Conservation (phyloP, 2,797 vertebrate species). For the Enteromius anoplus region DNA sequence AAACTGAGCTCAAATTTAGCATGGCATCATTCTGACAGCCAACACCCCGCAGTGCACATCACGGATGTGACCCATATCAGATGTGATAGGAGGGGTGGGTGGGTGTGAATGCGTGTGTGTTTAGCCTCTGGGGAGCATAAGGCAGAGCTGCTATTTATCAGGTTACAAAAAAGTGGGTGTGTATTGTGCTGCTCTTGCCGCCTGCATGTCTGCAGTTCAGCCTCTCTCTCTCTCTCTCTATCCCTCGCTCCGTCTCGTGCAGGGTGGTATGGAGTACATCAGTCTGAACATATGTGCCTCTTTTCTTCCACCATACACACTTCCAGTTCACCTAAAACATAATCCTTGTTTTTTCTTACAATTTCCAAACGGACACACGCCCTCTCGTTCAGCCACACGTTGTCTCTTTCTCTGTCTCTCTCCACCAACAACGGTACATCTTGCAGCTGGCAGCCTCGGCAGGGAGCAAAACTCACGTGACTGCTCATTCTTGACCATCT, state of each 20-base stretch:
- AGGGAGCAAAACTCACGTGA: conserved; percentile 69
- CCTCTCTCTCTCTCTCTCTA: conserved; percentile 55
- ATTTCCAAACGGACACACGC: neutral
- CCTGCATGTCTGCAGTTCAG: conserved; percentile 77
- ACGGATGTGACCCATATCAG: conserved; percentile 42
- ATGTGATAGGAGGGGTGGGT: conserved; percentile 39
- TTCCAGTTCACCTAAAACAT: conserved; percentile 32
- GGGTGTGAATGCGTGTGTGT: conserved; percentile 38
- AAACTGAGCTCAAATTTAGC: conserved; percentile 23
- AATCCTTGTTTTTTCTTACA: conserved; percentile 38
- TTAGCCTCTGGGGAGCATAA: conserved; percentile 67
- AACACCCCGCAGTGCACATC: conserved; percentile 50
- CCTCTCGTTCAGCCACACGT: conserved; percentile 32
- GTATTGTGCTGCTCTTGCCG: conserved; percentile 75
- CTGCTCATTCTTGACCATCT: conserved; percentile 59
- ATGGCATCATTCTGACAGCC: conserved; percentile 43
- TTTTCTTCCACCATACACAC: neutral
- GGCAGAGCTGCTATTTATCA: conserved; percentile 75
- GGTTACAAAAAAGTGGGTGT: conserved; percentile 80
- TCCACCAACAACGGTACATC: conserved; percentile 63
- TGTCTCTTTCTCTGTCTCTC: conserved; percentile 47
- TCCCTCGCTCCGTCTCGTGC: conserved; percentile 27
- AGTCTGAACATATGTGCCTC: conserved; percentile 4
- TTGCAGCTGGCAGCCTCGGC: conserved; percentile 71
- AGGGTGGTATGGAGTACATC: conserved; percentile 19